These are phyloP conservation scores for Cacoxenus indagator DNA, from an alignment of 2,888 invertebrate genomes.

Conservation along the genomic window DNA sequence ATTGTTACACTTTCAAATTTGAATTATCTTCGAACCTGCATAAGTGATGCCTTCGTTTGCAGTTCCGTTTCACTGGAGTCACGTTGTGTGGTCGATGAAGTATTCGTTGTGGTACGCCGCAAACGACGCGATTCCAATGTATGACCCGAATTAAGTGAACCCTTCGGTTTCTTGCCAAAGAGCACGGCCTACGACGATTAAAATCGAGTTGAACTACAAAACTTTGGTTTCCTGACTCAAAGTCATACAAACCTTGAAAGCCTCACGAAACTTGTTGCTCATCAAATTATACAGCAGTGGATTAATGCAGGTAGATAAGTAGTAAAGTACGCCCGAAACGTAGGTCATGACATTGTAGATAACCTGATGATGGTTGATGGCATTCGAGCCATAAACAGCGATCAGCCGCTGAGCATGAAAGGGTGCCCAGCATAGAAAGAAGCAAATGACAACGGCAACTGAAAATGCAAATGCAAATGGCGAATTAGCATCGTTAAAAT, in stretches of 20 bases:
- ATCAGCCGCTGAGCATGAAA: constrained; percentile 92
- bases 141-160: constrained; percentile 72
- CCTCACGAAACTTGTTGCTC: constrained; percentile 93
- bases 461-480: constrained; percentile 46
- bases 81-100: constrained; percentile 72
- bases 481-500: background rate
- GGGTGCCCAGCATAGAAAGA: constrained; percentile 92
- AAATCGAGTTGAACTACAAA: constrained; percentile 9
- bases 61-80: constrained; percentile 71
- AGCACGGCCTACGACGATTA: constrained; percentile 49
- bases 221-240: background rate
- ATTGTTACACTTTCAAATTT: constrained; percentile 32
- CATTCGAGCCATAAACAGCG: constrained; percentile 72
- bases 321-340: constrained; percentile 90
- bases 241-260: constrained; percentile 81
- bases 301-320: constrained; percentile 92
- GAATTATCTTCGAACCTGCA: constrained; percentile 66
- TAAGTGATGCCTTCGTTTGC: constrained; percentile 70
- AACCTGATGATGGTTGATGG: constrained; percentile 53
- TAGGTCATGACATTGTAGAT: constrained; percentile 73
- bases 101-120: constrained; percentile 50
- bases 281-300: constrained; percentile 94
- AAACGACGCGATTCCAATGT: constrained; percentile 56
- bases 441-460: constrained; percentile 92
- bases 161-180: constrained; percentile 67